Percentiles rank a stretch among this genome's conserved stretches.
Conservation (phyloP, 2,797 vertebrate species). For the Manis javanica region DNA sequence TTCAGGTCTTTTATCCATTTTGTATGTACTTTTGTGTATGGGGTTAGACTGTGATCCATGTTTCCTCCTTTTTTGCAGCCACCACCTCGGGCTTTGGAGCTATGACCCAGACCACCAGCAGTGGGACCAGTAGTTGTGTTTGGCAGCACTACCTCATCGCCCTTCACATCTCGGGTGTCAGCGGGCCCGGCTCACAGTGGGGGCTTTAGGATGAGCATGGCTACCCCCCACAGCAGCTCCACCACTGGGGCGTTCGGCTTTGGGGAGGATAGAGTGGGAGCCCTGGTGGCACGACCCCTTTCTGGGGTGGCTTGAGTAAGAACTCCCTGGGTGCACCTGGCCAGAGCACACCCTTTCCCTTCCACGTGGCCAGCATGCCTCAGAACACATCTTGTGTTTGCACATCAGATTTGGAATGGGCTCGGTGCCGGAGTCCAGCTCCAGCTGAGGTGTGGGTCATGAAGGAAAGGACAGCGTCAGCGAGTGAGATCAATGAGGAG, state of each 20-base stretch:
- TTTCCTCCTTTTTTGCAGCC: constrained; percentile 90
- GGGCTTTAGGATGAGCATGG: constrained; percentile 79
- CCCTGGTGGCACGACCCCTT: constrained; percentile 81
- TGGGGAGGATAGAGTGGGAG: constrained; percentile 82
- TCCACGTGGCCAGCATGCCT: constrained; percentile 86
- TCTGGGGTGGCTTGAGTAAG: constrained; percentile 87
- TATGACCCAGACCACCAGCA: constrained; percentile 87
- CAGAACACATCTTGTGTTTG: constrained; percentile 91
- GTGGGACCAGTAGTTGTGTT: constrained; percentile 78
- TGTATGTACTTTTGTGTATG: too few species aligned
- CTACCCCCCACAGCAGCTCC: constrained; percentile 74
- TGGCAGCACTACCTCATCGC: constrained; percentile 76
- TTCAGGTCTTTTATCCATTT: too few species aligned
- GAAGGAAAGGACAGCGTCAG: too few species aligned
- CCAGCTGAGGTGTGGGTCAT: too few species aligned
- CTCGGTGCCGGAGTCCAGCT: too few species aligned
- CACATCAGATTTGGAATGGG: constrained; percentile 86
- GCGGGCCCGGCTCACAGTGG: constrained; percentile 60
- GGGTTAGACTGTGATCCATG: too few species aligned
- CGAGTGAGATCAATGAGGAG: too few species aligned
- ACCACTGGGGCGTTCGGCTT: constrained; percentile 89
- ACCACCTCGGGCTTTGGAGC: constrained; percentile 87
- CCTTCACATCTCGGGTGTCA: constrained; percentile 88
- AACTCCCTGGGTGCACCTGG: constrained; percentile 81
- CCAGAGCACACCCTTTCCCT: constrained; percentile 88